Base-by-base conservation (phyloP, 92 coral and sea anemone species). In the Epizoanthus illoricatus region DNA sequence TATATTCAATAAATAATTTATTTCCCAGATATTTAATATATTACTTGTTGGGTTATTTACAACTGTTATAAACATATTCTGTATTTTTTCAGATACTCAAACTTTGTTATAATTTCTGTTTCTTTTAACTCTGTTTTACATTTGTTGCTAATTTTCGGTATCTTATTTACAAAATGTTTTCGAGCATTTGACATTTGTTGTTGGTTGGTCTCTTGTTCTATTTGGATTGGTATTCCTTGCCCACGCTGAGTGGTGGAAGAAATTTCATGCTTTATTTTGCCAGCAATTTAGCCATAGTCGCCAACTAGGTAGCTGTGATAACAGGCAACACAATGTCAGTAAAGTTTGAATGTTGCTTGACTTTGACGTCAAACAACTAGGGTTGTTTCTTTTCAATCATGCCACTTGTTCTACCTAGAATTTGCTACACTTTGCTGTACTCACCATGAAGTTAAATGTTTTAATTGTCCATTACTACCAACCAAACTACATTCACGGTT, bases 271-370 rank as follows among this genome's bases (percentile, higher is more conserved):
- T 76, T 61, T 75, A 58, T 60, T 75, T 39, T 69, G 68, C 81
- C 28, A 20, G 59, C 58, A 76, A 40, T 19, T 76, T 23, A 76
- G 81, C 71, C 81, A 40, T 39, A 60, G 68, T 60, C 81, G 41
- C 81, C 52, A n/a, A 76, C 52, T 45, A 45, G 52, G 52, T 45
- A 79, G 90, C 90, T 87, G 88, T 73, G 88, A 83, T 74, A 76
- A 83, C 47, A 88, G 90, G 91, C 81, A 88, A 88, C 85, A 88
- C 57, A 88, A 85, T 76, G 81, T 88, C 87, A 88, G 91, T 88
- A 84, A 17, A 73, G 0, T n/a, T 28, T 21, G 33, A 69, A 18
- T 33, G 68, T 84, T 69, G 65, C 33, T 59, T 64, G 64, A 40
- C 43, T 20, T 39, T 39, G 52, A 42, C 21, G 43, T 40, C 69